Evolutionary conservation across 2,888 invertebrate genomes (phyloP).

Genomic region (Synanthedon formicaeformis): DNA sequence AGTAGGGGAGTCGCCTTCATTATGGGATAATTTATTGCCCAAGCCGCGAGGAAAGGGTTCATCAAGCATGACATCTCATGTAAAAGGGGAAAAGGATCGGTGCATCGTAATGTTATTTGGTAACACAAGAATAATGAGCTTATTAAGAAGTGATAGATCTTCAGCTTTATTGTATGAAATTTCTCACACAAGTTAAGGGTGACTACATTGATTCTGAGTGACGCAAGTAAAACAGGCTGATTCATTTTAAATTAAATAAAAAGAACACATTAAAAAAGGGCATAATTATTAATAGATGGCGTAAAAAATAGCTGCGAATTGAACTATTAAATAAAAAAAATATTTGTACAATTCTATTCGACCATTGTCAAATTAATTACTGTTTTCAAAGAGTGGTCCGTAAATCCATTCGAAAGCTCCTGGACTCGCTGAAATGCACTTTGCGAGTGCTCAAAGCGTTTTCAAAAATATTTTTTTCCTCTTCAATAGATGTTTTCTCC

Average conservation of each 20-base stretch:
- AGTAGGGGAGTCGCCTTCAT: conserved; percentile 26
- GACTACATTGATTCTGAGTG: too few relatives aligned
- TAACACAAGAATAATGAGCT: not conserved
- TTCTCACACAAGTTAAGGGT: too few relatives aligned
- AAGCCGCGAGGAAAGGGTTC: conserved; percentile 24
- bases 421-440: not conserved
- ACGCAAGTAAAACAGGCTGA: too few relatives aligned
- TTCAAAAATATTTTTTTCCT: conserved; percentile 4
- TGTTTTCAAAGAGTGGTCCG: not conserved
- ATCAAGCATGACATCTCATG: conserved; percentile 16
- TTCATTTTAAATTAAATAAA: too few relatives aligned
- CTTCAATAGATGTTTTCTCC: conserved; percentile 21
- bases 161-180: not conserved
- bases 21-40: conserved; percentile 34
- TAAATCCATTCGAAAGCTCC: not conserved
- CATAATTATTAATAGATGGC: too few relatives aligned
- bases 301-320: too few relatives aligned
- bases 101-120: not conserved
- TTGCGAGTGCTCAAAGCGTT: not conserved
- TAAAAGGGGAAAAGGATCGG: conserved; percentile 2
- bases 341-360: too few relatives aligned
- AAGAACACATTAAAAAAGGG: too few relatives aligned
- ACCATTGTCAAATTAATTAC: not conserved
- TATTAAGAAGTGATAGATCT: not conserved
- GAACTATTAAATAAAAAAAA: too few relatives aligned